Conservation (phyloP, 2,888 invertebrate species). For the Eledone cirrhosa region DNA sequence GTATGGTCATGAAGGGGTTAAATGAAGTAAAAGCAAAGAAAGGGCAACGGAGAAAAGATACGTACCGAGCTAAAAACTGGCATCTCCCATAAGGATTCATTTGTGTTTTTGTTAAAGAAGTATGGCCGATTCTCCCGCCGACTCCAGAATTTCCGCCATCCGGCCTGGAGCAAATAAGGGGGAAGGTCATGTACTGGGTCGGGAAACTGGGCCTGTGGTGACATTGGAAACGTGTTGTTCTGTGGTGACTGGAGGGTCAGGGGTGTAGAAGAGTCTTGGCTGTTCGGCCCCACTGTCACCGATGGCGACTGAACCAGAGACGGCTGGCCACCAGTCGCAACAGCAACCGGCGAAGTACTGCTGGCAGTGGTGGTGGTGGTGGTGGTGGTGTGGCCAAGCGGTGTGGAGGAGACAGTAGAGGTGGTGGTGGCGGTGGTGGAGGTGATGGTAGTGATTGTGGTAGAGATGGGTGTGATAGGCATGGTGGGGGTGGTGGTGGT, state of each 20-base stretch:
- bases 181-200: slow-evolving; percentile 71
- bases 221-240: slow-evolving; percentile 24
- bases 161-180: slow-evolving; percentile 80
- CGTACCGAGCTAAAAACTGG: slow-evolving; percentile 72
- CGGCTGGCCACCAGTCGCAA: not conserved
- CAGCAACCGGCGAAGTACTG: not conserved
- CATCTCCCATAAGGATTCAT: slow-evolving; percentile 97
- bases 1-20: too few relatives aligned
- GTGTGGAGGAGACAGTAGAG: not conserved
- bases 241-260: slow-evolving; percentile 16
- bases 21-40: too few relatives aligned
- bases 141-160: slow-evolving; percentile 97
- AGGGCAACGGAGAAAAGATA: too few relatives aligned
- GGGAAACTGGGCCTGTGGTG: slow-evolving; percentile 47
- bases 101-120: slow-evolving; percentile 94
- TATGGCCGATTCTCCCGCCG: slow-evolving; percentile 93
- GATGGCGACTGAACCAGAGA: not conserved
- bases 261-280: not conserved
- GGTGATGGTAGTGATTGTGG: not conserved
- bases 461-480: too few relatives aligned
- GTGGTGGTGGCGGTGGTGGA: slow-evolving; percentile 1
- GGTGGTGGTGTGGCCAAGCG: not conserved
- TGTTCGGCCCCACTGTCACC: too few relatives aligned
- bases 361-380: not conserved
- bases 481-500: too few relatives aligned